Conservation (phyloP, 2,888 invertebrate species). For the Beris morrisii region DNA sequence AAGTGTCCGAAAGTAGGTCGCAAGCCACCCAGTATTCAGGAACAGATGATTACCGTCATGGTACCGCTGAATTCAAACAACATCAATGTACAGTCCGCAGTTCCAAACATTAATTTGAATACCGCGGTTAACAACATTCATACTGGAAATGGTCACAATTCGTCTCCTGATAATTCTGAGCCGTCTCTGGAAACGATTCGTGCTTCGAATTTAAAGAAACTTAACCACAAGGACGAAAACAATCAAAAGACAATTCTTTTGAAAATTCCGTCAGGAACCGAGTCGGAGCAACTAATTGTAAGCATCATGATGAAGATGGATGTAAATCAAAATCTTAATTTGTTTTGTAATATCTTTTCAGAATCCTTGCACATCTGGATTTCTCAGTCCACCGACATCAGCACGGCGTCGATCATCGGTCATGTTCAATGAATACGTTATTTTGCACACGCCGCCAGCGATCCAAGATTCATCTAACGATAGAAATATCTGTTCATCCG, state of each 20-base stretch:
- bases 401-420: slow-evolving; percentile 78
- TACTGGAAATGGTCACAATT: slow-evolving; percentile 44
- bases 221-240: slow-evolving; percentile 43
- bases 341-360: slow-evolving; percentile 43
- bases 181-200: slow-evolving; percentile 46
- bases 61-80: slow-evolving; percentile 55
- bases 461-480: slow-evolving; percentile 47
- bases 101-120: slow-evolving; percentile 31
- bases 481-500: slow-evolving; percentile 75
- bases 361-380: slow-evolving; percentile 68
- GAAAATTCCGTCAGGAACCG: slow-evolving; percentile 53
- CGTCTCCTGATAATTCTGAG: slow-evolving; percentile 56
- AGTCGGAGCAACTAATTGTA: slow-evolving; percentile 55
- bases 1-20: slow-evolving; percentile 55
- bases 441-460: slow-evolving; percentile 66
- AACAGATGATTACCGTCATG: slow-evolving; percentile 57
- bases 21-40: slow-evolving; percentile 54
- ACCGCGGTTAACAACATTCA: slow-evolving; percentile 29
- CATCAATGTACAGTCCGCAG: slow-evolving; percentile 38
- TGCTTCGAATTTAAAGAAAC: slow-evolving; percentile 48
- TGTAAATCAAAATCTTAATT: not conserved
- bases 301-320: not conserved
- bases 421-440: slow-evolving; percentile 85
- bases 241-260: slow-evolving; percentile 53
- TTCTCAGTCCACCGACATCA: slow-evolving; percentile 71